These are phyloP conservation scores for Alectura lathami DNA, from an alignment of 2,113 vertebrate genomes.

Conservation along the genomic window DNA sequence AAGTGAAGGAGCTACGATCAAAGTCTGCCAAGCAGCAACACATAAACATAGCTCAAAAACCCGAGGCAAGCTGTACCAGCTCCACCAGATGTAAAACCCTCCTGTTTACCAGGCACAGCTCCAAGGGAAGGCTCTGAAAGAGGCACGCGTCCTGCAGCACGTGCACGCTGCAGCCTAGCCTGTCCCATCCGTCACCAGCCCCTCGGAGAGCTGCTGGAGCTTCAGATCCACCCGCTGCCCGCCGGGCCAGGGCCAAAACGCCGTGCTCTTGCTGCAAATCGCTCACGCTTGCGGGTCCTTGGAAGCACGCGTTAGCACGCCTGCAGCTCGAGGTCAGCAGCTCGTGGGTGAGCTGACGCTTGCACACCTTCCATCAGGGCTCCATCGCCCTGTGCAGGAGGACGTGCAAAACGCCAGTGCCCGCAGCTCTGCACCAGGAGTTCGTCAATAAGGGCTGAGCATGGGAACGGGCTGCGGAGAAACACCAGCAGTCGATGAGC, in stretches of 20 bases:
- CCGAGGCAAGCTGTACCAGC: not conserved
- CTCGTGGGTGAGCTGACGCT: not conserved
- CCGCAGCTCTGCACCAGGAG: not conserved
- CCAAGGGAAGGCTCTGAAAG: not conserved
- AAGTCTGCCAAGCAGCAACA: conserved; percentile 4
- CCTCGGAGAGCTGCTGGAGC: not conserved
- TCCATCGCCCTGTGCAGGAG: not conserved
- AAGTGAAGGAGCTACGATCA: not conserved
- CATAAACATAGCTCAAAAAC: not conserved
- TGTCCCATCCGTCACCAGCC: not conserved
- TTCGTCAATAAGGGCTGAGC: fast-evolving
- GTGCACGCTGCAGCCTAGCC: not conserved
- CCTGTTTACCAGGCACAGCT: not conserved
- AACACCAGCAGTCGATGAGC: not conserved
- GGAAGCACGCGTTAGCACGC: fast-evolving
- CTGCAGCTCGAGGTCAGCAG: not conserved
- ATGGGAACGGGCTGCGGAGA: fast-evolving
- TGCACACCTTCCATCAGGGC: not conserved
- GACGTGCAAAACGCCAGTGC: fast-evolving
- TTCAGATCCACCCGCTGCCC: fast-evolving
- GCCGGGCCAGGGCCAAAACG: fast-evolving
- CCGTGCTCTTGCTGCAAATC: too few species aligned
- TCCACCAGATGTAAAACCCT: not conserved
- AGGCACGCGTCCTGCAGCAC: not conserved
- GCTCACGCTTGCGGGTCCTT: not conserved